These are phyloP conservation scores for Parotia lawesii DNA, from an alignment of 2,113 vertebrate genomes.

Conservation along the genomic window DNA sequence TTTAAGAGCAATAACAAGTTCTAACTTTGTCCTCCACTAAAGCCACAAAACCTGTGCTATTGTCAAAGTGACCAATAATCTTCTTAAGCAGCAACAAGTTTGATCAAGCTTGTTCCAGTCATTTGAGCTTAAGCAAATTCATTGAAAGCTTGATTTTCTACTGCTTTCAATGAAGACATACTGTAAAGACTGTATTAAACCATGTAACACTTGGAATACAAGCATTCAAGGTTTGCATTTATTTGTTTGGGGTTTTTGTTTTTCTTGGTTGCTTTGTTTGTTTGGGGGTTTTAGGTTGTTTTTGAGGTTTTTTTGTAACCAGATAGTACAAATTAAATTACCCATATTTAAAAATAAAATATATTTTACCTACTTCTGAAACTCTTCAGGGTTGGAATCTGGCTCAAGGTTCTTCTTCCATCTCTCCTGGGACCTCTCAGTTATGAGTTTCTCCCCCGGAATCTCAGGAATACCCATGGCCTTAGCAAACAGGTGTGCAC, in stretches of 20 bases:
- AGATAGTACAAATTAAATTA: neutral
- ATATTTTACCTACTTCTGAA: constrained; percentile 75
- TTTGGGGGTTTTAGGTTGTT: neutral
- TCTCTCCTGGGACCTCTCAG: constrained; percentile 78
- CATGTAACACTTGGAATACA: neutral
- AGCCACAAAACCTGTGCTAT: neutral
- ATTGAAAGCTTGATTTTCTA: neutral
- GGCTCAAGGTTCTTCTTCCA: constrained; percentile 79
- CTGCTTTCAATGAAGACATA: neutral
- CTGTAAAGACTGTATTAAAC: neutral
- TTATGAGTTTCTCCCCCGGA: constrained; percentile 82
- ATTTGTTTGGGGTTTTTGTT: neutral
- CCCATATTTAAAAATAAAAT: neutral
- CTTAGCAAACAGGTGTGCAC: constrained; percentile 83
- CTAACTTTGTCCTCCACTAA: neutral
- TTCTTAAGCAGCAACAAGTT: neutral
- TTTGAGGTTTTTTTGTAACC: neutral
- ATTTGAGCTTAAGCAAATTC: neutral
- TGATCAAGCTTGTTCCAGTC: neutral
- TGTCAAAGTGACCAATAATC: neutral
- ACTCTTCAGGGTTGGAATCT: constrained; percentile 70
- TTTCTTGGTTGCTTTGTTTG: neutral
- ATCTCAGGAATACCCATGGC: constrained; percentile 80
- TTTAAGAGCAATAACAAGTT: neutral
- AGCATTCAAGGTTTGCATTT: neutral